Conservation (phyloP, 2,888 invertebrate genomes). For the Drosophila koepferae region DNA sequence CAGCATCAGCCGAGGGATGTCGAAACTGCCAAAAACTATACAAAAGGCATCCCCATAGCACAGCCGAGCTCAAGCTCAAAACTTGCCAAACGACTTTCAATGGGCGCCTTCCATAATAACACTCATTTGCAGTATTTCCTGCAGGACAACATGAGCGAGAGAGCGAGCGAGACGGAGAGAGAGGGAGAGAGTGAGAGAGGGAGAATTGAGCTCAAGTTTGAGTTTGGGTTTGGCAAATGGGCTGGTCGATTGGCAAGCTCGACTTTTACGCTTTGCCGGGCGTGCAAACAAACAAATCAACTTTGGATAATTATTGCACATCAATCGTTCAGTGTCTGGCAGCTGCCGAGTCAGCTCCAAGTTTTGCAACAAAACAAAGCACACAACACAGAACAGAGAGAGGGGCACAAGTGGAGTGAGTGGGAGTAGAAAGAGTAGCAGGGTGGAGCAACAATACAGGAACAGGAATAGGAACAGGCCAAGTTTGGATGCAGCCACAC, state of each 20-base stretch:
- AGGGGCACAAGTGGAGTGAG: not conserved
- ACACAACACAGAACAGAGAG: constrained; percentile 26
- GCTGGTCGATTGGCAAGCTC: constrained; percentile 71
- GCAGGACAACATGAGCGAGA: constrained; percentile 21
- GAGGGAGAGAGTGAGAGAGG: not conserved
- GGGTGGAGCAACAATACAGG: not conserved
- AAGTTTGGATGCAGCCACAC: constrained; percentile 44
- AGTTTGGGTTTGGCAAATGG: constrained; percentile 21
- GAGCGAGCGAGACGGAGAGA: not conserved
- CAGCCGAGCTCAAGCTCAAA: constrained; percentile 43
- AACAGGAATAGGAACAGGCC: constrained; percentile 26
- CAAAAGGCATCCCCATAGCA: constrained; percentile 45
- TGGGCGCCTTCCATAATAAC: constrained; percentile 62
- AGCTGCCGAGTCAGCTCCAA: constrained; percentile 58
- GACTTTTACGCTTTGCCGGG: constrained; percentile 75
- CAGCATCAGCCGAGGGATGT: constrained; percentile 51
- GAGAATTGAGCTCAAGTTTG: not conserved
- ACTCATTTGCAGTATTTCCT: constrained; percentile 70
- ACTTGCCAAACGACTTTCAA: constrained; percentile 67
- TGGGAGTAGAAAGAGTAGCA: too few species aligned
- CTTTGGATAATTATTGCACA: constrained; percentile 83
- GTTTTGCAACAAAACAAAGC: constrained; percentile 61
- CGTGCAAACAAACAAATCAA: constrained; percentile 83
- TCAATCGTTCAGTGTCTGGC: constrained; percentile 75
- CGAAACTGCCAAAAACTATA: constrained; percentile 72